Evolutionary conservation across 2,888 invertebrate genomes (phyloP).

Genomic region (Copidosoma aretas): DNA sequence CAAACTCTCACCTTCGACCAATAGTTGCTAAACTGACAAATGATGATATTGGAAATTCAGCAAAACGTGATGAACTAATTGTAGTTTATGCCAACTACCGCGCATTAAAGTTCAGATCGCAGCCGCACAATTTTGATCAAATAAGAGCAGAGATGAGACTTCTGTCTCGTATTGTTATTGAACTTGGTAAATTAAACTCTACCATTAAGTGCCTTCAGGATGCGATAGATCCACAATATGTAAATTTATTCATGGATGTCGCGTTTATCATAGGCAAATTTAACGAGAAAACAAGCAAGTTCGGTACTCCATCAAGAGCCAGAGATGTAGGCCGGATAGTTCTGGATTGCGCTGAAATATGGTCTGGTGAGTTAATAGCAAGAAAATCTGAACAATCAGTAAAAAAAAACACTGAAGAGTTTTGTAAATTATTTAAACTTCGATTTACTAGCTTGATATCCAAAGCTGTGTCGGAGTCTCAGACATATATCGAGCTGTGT

Average conservation of each 20-base stretch:
- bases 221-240: neutral
- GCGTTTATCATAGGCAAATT: neutral
- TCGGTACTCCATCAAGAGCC: slow-evolving; percentile 5
- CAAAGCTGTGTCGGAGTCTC: slow-evolving; percentile 4
- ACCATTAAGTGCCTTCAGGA: neutral
- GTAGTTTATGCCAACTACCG: slow-evolving; percentile 23
- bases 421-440: neutral
- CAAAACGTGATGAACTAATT: slow-evolving; percentile 22
- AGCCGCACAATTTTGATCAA: slow-evolving; percentile 26
- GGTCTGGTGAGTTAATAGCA: neutral
- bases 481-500: neutral
- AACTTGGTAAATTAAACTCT: neutral
- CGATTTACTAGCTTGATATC: neutral
- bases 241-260: neutral
- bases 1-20: neutral
- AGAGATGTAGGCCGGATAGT: slow-evolving; percentile 2
- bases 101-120: slow-evolving; percentile 21
- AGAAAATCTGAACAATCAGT: neutral
- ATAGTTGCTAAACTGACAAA: slow-evolving; percentile 7
- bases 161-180: neutral
- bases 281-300: neutral
- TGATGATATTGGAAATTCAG: slow-evolving; percentile 13
- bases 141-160: slow-evolving; percentile 16
- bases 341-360: neutral
- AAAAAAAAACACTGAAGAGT: neutral